Percentiles rank a stretch among this genome's conserved stretches.
Evolutionary conservation across 2,797 vertebrate species (phyloP).

Genomic region (Arremon aurantiirostris): DNA sequence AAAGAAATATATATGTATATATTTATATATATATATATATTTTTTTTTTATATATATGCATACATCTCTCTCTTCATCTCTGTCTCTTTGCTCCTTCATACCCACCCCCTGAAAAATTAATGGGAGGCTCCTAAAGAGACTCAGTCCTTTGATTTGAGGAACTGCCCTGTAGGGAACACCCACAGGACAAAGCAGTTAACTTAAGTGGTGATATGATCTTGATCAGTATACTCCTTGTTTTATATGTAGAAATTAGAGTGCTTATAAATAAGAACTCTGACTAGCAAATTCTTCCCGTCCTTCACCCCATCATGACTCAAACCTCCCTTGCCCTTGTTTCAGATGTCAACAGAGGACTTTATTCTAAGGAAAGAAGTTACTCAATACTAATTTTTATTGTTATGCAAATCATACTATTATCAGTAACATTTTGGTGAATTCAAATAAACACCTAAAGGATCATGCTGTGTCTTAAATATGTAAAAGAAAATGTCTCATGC

Average conservation of each 20-base stretch:
- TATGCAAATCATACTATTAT: not conserved
- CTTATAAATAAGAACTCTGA: not conserved
- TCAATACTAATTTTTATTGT: not conserved
- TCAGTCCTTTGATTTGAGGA: not conserved
- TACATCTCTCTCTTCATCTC: fast-evolving
- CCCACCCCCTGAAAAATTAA: not conserved
- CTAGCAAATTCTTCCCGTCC: fast-evolving
- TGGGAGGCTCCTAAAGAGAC: not conserved
- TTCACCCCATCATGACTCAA: not conserved
- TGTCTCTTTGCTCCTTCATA: not conserved
- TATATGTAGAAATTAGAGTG: not conserved
- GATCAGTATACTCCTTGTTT: not conserved
- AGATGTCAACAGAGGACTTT: not conserved
- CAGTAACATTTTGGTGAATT: not conserved
- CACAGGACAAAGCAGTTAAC: not conserved
- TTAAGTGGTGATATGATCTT: not conserved
- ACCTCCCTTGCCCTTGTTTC: not conserved
- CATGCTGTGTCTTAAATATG: not conserved
- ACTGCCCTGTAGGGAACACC: not conserved
- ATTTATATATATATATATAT: not conserved
- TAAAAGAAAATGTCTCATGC: not conserved
- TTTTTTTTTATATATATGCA: not conserved
- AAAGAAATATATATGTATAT: not conserved
- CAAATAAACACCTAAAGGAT: not conserved
- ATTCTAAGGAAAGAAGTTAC: not conserved